These are phyloP conservation scores for Pammene aurita DNA, from an alignment of 2,888 invertebrate species.

Conservation along the genomic window DNA sequence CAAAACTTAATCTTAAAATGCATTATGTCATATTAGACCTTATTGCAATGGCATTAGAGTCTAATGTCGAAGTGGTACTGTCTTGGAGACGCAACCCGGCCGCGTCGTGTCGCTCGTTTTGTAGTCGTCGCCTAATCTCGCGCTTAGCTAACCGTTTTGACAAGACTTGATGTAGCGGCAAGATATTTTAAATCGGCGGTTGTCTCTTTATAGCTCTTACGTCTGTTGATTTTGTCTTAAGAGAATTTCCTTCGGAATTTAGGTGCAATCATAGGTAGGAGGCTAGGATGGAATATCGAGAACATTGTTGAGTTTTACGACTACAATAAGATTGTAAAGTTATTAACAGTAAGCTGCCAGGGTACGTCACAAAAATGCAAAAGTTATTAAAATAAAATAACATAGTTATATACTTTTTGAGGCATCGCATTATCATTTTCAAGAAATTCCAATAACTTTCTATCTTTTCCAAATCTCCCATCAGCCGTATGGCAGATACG, in stretches of 20 bases:
- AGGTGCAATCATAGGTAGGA: neutral
- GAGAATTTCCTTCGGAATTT: neutral
- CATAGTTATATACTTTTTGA: no score
- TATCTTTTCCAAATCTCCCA: slow-evolving; percentile 19
- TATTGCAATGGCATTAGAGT: slow-evolving; percentile 47
- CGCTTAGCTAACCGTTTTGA: slow-evolving; percentile 82
- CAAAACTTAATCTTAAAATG: slow-evolving; percentile 51
- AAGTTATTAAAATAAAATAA: no score
- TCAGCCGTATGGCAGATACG: slow-evolving; percentile 58
- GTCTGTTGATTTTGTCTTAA: slow-evolving; percentile 10
- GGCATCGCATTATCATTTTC: neutral
- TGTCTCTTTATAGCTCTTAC: slow-evolving; percentile 38
- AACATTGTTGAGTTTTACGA: neutral
- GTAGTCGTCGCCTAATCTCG: slow-evolving; percentile 76
- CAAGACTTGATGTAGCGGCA: slow-evolving; percentile 76
- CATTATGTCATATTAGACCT: slow-evolving; percentile 49
- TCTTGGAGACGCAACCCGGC: slow-evolving; percentile 46
- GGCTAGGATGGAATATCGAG: neutral
- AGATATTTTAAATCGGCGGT: slow-evolving; percentile 53
- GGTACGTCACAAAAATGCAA: no score
- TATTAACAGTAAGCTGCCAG: no score
- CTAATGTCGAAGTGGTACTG: slow-evolving; percentile 42
- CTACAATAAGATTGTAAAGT: no score
- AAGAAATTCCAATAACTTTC: neutral
- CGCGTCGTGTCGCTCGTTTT: slow-evolving; percentile 72